phyloP scores from a whole-genome alignment of 2,113 vertebrate genomes.

The Delphinapterus leucas region DNA sequence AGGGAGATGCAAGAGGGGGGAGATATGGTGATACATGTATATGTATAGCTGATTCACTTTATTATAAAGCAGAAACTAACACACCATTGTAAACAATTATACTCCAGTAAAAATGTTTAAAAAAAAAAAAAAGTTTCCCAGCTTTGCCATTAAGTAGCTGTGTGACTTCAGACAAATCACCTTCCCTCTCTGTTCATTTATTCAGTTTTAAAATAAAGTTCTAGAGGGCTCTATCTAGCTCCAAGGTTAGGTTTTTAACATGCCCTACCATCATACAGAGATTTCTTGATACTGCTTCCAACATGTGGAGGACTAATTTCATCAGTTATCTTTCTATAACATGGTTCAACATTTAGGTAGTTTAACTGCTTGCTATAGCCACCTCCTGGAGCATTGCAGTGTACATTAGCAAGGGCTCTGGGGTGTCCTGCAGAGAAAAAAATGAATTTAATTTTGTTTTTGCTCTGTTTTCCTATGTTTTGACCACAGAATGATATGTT shows the following conservation, averaged over 20 bases:
- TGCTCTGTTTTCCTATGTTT: background rate
- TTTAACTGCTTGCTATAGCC: background rate
- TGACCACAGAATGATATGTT: background rate
- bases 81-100: too few relatives aligned
- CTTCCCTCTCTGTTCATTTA: background rate
- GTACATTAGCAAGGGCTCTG: background rate
- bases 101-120: too few relatives aligned
- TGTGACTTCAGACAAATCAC: background rate
- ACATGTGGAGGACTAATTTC: background rate
- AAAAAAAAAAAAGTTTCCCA: background rate
- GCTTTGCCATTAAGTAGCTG: background rate
- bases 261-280: background rate
- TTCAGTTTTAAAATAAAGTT: background rate
- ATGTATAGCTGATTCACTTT: too few relatives aligned
- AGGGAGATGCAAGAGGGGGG: too few relatives aligned
- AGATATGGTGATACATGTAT: too few relatives aligned
- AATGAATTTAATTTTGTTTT: constrained; percentile 12
- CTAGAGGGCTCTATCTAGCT: background rate
- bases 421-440: background rate
- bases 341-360: background rate
- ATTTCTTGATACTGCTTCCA: background rate
- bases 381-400: background rate
- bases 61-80: too few relatives aligned
- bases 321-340: background rate
- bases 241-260: background rate